phyloP scores from a whole-genome alignment of 1,140 invertebrate genomes.

The Mercenaria mercenaria region DNA sequence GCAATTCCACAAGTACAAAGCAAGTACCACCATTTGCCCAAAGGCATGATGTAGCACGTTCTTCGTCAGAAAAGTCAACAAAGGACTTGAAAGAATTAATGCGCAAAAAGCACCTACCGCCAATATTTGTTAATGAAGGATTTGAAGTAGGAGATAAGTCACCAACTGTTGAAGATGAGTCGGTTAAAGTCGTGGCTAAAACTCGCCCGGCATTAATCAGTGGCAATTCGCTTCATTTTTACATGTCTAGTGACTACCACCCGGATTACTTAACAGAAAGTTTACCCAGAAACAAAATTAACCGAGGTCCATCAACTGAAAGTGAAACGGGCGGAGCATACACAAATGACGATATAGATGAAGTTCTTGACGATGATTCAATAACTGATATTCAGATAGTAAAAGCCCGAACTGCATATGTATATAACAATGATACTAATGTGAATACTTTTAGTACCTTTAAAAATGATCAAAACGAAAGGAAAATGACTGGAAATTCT shows the following conservation, averaged over 20 bases:
- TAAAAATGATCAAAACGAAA: neutral
- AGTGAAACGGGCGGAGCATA: constrained; percentile 68
- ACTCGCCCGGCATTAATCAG: neutral
- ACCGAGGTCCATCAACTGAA: constrained; percentile 61
- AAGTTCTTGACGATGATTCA: constrained; percentile 62
- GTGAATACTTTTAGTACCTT: neutral
- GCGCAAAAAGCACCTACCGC: constrained; percentile 73
- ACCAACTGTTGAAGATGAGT: neutral
- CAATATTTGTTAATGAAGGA: constrained; percentile 75
- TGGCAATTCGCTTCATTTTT: constrained; percentile 57
- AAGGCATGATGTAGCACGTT: constrained; percentile 51
- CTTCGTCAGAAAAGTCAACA: constrained; percentile 60
- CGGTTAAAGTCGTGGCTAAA: neutral
- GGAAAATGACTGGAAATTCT: no score
- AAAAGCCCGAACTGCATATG: neutral
- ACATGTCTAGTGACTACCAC: constrained; percentile 72
- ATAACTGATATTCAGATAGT: constrained; percentile 17
- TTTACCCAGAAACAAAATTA: constrained; percentile 30
- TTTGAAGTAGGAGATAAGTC: constrained; percentile 56
- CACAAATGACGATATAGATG: constrained; percentile 68
- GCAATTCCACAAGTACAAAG: neutral
- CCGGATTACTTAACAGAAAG: constrained; percentile 69
- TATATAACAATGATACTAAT: neutral
- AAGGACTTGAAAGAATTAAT: constrained; percentile 74
- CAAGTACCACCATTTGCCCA: neutral